Percentiles rank a stretch among this genome's conserved stretches.
phyloP scores from a whole-genome alignment of 2,797 vertebrate species.

The Sarcophilus harrisii region DNA sequence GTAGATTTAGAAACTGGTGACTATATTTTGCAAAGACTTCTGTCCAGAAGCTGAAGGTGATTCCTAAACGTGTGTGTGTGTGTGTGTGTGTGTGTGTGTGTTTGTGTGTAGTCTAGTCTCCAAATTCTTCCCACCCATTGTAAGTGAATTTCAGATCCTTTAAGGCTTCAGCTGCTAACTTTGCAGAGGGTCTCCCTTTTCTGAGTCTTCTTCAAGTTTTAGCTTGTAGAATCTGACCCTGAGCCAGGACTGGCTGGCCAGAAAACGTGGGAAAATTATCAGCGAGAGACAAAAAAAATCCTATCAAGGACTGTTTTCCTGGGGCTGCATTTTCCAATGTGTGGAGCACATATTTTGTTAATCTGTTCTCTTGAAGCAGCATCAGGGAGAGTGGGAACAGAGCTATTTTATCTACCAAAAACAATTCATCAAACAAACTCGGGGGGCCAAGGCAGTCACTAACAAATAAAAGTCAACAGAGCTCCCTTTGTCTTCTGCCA shows the following conservation, averaged over 20 bases:
- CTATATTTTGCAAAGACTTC: background rate
- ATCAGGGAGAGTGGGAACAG: conserved; percentile 78
- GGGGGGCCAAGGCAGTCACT: conserved; percentile 54
- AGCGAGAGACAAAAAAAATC: conserved; percentile 73
- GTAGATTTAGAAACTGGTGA: background rate
- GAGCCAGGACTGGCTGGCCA: conserved; percentile 75
- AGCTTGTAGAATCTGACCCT: conserved; percentile 68
- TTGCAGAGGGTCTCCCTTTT: conserved; percentile 47
- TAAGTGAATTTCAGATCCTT: background rate
- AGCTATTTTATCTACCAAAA: conserved; percentile 81
- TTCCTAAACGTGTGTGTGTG: background rate
- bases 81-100: background rate
- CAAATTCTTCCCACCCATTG: background rate
- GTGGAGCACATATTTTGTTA: conserved; percentile 82
- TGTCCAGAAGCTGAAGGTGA: background rate
- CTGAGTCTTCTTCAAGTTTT: conserved; percentile 58
- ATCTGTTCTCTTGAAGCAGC: conserved; percentile 79
- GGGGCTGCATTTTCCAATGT: conserved; percentile 81
- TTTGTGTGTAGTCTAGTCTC: background rate
- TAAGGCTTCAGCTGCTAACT: conserved; percentile 52
- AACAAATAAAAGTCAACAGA: conserved; percentile 76
- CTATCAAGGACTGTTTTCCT: conserved; percentile 81
- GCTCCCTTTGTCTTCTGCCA: conserved; percentile 71
- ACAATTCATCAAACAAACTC: conserved; percentile 72
- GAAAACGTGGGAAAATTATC: conserved; percentile 83